These are phyloP conservation scores for Heliconius aoede DNA, from an alignment of 2,888 invertebrate genomes.

Conservation along the genomic window DNA sequence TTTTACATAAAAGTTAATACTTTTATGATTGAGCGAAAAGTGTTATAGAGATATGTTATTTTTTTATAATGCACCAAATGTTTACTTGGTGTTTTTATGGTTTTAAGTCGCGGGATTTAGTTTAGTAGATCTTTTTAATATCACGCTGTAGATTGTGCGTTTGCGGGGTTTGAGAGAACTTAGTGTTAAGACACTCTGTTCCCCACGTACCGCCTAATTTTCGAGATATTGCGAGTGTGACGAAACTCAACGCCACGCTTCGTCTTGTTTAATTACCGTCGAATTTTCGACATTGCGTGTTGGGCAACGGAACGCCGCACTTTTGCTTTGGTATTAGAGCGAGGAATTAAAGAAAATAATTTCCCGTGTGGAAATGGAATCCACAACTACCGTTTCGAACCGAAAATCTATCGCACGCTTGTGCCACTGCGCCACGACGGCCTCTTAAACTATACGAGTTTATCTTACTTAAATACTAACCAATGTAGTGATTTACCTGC, in stretches of 20 bases:
- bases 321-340: no score
- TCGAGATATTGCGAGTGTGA: not conserved
- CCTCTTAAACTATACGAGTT: not conserved
- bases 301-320: no score
- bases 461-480: not conserved
- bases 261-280: no score
- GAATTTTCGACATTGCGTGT: no score
- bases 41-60: not conserved
- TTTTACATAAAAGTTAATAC: slow-evolving; percentile 40
- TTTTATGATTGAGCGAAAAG: slow-evolving; percentile 12
- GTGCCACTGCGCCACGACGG: no score
- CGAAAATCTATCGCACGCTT: no score
- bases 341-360: no score
- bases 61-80: not conserved
- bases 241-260: not conserved
- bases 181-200: not conserved
- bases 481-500: not conserved
- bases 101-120: not conserved
- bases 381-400: no score
- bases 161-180: not conserved
- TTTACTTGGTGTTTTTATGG: not conserved
- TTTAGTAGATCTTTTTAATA: not conserved
- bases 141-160: not conserved
- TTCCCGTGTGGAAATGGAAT: no score
- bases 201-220: not conserved